Conservation (phyloP, 2,113 vertebrate genomes). For the Aspidoscelis tigris region DNA sequence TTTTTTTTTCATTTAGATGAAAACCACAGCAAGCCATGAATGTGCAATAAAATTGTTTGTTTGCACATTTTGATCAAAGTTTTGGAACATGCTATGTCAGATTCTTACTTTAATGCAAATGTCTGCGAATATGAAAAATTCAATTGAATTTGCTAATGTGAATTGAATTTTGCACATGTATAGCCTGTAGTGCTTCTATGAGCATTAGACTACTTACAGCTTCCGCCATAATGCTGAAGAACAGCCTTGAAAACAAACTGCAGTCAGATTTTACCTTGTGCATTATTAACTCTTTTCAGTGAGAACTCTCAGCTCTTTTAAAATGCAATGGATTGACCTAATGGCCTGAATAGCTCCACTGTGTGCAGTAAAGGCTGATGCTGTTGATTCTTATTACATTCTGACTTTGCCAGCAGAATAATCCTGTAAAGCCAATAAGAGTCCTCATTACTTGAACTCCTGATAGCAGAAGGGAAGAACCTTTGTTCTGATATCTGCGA, state of each 20-base stretch:
- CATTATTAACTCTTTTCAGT: background rate
- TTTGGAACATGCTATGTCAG: no score
- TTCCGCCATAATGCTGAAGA: background rate
- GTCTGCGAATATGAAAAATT: no score
- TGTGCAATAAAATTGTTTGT: no score
- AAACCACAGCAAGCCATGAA: no score
- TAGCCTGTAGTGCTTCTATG: no score
- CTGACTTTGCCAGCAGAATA: background rate
- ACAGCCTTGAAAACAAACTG: background rate
- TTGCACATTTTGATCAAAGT: no score
- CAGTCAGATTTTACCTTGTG: background rate
- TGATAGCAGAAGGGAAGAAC: background rate
- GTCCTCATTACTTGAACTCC: background rate
- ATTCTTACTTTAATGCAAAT: no score
- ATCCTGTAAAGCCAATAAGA: background rate
- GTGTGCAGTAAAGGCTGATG: background rate
- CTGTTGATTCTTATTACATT: background rate
- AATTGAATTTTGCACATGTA: no score
- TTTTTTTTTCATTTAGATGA: no score
- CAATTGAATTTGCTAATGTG: no score
- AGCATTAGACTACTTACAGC: conserved; percentile 2
- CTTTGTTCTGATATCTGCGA: background rate
- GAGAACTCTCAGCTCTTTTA: background rate
- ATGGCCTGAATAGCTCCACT: conserved; percentile 7
- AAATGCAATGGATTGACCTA: conserved; percentile 14